A percentile compares a stretch with the other conserved stretches of the same genome.
phyloP scores from a whole-genome alignment of 2,797 vertebrate genomes.

The Silurus lanzhouensis region DNA sequence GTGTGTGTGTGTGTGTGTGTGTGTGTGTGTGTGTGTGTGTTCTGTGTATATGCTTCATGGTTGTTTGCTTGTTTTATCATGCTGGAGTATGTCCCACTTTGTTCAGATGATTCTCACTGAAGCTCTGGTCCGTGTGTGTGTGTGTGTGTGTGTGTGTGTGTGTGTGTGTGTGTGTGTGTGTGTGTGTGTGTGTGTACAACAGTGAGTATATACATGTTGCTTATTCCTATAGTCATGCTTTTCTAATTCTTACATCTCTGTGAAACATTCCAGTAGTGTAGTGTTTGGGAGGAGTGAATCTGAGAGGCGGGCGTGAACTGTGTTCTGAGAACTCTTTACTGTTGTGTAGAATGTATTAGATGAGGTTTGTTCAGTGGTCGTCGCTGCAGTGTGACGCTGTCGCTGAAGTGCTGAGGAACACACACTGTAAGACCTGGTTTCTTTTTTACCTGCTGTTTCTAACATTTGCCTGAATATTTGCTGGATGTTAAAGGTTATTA shows the following conservation, averaged over 20 bases:
- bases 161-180: neutral
- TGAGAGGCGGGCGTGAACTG: neutral
- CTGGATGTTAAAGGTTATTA: too few relatives aligned
- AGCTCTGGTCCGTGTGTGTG: neutral
- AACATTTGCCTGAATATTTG: neutral
- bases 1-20: too few relatives aligned
- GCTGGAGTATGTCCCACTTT: neutral
- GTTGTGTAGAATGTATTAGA: neutral
- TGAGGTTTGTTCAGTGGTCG: constrained; percentile 9
- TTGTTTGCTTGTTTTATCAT: constrained; percentile 6
- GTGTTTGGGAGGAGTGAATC: constrained; percentile 20
- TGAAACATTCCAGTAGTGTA: neutral
- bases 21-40: neutral
- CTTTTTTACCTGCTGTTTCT: too few relatives aligned
- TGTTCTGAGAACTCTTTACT: neutral
- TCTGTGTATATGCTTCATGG: constrained; percentile 6
- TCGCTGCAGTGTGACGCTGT: neutral
- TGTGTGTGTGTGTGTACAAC: neutral
- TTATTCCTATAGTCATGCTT: neutral
- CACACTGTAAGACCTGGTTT: neutral
- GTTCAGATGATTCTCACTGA: neutral
- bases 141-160: neutral
- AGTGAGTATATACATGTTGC: neutral
- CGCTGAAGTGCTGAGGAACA: neutral
- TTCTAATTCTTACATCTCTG: neutral